Evolutionary conservation across 2,888 invertebrate species (phyloP), one percentile per base, ranked within the genome.

Genomic region (Chrysolina haemoptera): DNA sequence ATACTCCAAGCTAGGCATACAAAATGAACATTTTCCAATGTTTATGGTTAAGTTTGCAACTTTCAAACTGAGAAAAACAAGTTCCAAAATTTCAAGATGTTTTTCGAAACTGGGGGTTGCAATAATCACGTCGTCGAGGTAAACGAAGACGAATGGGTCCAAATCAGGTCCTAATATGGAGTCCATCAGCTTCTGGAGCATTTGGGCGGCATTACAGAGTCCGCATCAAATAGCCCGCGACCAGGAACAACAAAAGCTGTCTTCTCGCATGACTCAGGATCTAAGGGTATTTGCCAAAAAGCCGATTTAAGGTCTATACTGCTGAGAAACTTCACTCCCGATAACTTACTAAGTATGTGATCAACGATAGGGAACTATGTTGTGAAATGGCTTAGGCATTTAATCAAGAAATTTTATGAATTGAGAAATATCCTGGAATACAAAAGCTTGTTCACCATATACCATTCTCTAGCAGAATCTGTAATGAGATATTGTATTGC

Each of bases 191-290:
- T 35, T 35, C 35, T 35, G 35, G 35, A 35, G 80, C 9, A 80
- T 79, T 9, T 80, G 79, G 0, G 83, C 81, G 46, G 77, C 68
- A 53, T 77, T 77, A 9, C 70, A 55, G 16, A 75, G 59, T 43
- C 75, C 77, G 66, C 70, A 77, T 46, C 46, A 46, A 46, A 46
- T n/a, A 46, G 46, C 4, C 46, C 46, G 2, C 46, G 3, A n/a
- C n/a, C 46, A 12, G 46, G 3, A 46, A 46, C 46, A 2, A 46
- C 46, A 4, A 46, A 46, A 1, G 46, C 46, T 46, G 46, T n/a
- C 12, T 67, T 66, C 12, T 71, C 71, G 18, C 66, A 64, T 16
- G 71, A 71, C 20, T 67, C 53, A 8, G 65, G 35, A 41, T 68
- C 55, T 40, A 72, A 22, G 8, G 55, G 48, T 18, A 68, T 72